Percentiles rank a stretch among this genome's conserved stretches.
These are phyloP conservation scores for Lutjanus campechanus DNA, from an alignment of 2,797 vertebrate genomes.

Conservation along the genomic window DNA sequence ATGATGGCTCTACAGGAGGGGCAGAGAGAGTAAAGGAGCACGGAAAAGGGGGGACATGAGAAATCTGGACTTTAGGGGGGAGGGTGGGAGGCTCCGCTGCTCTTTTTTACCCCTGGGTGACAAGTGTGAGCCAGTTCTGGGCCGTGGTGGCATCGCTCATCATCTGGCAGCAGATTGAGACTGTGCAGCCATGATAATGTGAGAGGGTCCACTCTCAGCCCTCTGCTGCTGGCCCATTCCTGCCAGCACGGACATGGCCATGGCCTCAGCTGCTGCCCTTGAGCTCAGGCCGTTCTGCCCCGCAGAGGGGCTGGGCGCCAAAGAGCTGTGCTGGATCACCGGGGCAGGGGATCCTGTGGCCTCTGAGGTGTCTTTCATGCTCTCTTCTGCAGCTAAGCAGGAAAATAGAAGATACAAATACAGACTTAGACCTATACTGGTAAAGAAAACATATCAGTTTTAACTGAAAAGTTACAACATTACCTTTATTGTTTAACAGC, in stretches of 20 bases:
- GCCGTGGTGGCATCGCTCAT: conserved; percentile 84
- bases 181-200: conserved; percentile 97
- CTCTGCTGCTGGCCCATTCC: conserved; percentile 93
- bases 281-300: conserved; percentile 91
- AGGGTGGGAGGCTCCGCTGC: conserved; percentile 34
- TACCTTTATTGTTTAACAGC: too few relatives aligned
- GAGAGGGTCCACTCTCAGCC: conserved; percentile 85
- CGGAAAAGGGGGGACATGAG: conserved; percentile 28
- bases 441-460: background rate
- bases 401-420: background rate
- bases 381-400: conserved; percentile 84
- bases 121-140: conserved; percentile 66
- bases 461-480: background rate
- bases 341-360: conserved; percentile 92
- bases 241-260: conserved; percentile 96
- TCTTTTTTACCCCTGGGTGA: conserved; percentile 62
- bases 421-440: conserved; percentile 4
- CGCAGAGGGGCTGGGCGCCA: conserved; percentile 82
- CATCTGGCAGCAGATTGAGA: conserved; percentile 97
- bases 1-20: conserved; percentile 69
- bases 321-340: conserved; percentile 96
- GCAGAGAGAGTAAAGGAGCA: conserved; percentile 59
- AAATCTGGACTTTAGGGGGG: conserved; percentile 51
- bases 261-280: conserved; percentile 94
- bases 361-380: conserved; percentile 93